Evolutionary conservation across 1,140 invertebrate genomes (phyloP).

Genomic region (Meloidogyne chitwoodi): DNA sequence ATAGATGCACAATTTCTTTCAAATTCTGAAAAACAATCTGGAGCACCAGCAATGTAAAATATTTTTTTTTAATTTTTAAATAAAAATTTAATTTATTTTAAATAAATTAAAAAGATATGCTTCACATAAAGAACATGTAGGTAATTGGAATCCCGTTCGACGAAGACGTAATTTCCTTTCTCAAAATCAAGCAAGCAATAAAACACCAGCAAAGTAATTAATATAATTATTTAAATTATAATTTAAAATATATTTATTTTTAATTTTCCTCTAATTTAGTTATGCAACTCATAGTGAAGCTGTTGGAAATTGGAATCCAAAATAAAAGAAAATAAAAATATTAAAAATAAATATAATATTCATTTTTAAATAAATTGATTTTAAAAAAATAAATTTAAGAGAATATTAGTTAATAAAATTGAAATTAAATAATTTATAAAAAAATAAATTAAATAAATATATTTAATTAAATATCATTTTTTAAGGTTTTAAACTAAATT

Average conservation of each 20-base stretch:
- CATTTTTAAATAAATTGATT: too few species aligned
- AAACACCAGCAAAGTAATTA: background rate
- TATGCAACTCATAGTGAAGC: background rate
- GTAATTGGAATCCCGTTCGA: conserved; percentile 1
- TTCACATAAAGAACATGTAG: conserved; percentile 1
- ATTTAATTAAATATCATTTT: too few species aligned
- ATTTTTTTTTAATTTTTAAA: background rate
- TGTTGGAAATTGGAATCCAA: conserved; percentile 6
- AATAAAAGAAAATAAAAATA: background rate
- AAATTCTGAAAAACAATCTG: background rate
- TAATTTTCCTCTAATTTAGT: background rate
- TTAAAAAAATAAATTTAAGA: too few species aligned
- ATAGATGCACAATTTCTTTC: background rate
- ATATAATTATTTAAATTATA: background rate
- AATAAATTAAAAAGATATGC: background rate
- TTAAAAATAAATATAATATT: background rate
- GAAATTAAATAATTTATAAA: too few species aligned
- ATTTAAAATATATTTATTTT: background rate
- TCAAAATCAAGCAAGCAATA: background rate
- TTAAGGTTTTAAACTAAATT: too few species aligned
- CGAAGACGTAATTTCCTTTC: conserved; percentile 9
- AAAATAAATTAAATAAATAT: too few species aligned
- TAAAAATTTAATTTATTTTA: background rate
- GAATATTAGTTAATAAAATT: too few species aligned
- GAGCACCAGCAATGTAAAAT: background rate